Evolutionary conservation across 2,888 invertebrate species (phyloP).

Genomic region (Lepidonotus clava): DNA sequence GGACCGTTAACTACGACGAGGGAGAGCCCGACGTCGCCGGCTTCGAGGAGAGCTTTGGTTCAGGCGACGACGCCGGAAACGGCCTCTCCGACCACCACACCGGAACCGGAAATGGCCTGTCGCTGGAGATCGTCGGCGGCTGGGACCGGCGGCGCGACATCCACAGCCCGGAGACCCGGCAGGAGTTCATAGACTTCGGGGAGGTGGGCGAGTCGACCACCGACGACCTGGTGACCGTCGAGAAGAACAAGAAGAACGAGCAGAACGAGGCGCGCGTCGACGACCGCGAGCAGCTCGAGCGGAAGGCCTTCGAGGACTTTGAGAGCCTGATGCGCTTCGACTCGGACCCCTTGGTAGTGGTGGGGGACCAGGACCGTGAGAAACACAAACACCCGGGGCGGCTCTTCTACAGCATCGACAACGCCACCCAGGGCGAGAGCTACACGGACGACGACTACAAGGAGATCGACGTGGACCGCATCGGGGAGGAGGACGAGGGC

Average conservation of each 20-base stretch:
- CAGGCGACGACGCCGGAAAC: not conserved
- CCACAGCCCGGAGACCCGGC: slow-evolving; percentile 24
- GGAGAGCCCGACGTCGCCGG: slow-evolving; percentile 46
- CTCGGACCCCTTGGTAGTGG: not conserved
- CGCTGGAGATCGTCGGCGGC: not conserved
- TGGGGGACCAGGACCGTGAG: not conserved
- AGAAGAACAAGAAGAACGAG: slow-evolving; percentile 48
- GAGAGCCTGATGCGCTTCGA: slow-evolving; percentile 45
- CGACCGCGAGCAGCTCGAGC: slow-evolving; percentile 18
- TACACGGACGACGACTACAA: slow-evolving; percentile 20
- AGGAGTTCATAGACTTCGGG: slow-evolving; percentile 18
- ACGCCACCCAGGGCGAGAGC: slow-evolving; percentile 10
- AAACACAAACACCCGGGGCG: not conserved
- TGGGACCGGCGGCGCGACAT: slow-evolving; percentile 5
- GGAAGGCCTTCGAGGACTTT: not conserved
- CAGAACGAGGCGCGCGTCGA: slow-evolving; percentile 25
- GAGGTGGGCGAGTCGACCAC: not conserved
- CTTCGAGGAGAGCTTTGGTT: not conserved
- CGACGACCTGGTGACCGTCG: not conserved
- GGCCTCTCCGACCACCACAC: not conserved
- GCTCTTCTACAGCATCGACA: slow-evolving; percentile 24
- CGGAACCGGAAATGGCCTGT: not conserved
- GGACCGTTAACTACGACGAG: not conserved
- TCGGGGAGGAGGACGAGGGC: slow-evolving; percentile 47
- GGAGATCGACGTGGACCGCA: slow-evolving; percentile 48